Evolutionary conservation across 1,140 invertebrate species (phyloP).

Genomic region (Archivesica marissinica): DNA sequence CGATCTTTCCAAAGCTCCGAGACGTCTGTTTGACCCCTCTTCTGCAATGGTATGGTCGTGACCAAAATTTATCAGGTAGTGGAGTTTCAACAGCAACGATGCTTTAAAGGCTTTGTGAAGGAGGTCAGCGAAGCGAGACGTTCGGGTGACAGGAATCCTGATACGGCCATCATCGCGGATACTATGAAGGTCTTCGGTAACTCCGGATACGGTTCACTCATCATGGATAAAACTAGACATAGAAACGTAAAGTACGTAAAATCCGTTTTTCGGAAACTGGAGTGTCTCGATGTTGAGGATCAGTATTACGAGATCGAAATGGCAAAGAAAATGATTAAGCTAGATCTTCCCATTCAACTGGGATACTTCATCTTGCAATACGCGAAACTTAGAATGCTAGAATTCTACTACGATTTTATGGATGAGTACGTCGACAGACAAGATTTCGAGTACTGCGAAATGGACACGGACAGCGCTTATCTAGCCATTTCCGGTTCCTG

Average conservation of each 20-base stretch:
- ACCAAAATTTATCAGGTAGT: conserved; percentile 67
- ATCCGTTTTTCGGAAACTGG: conserved; percentile 8
- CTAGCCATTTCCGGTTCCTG: conserved; percentile 29
- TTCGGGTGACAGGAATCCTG: conserved; percentile 55
- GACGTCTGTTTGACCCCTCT: conserved; percentile 58
- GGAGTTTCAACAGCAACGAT: conserved; percentile 61
- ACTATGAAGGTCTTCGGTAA: conserved; percentile 66
- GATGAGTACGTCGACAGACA: conserved; percentile 42
- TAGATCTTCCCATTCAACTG: conserved; percentile 60
- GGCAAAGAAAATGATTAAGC: no score
- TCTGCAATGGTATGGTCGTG: conserved; percentile 25
- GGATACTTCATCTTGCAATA: conserved; percentile 63
- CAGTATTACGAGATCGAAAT: conserved; percentile 31
- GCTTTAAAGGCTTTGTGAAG: conserved; percentile 61
- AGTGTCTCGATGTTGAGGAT: background rate
- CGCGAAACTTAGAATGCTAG: conserved; percentile 65
- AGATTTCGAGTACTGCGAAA: conserved; percentile 64
- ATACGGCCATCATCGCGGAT: conserved; percentile 65
- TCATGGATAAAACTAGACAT: conserved; percentile 49
- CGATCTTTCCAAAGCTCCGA: conserved; percentile 49
- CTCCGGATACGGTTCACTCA: conserved; percentile 46
- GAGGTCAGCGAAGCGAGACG: conserved; percentile 65
- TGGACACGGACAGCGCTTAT: conserved; percentile 65
- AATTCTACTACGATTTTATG: conserved; percentile 67
- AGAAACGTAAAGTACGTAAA: background rate